These are phyloP conservation scores for Druon quercuslanigerum DNA, from an alignment of 1,140 invertebrate species.

Conservation along the genomic window DNA sequence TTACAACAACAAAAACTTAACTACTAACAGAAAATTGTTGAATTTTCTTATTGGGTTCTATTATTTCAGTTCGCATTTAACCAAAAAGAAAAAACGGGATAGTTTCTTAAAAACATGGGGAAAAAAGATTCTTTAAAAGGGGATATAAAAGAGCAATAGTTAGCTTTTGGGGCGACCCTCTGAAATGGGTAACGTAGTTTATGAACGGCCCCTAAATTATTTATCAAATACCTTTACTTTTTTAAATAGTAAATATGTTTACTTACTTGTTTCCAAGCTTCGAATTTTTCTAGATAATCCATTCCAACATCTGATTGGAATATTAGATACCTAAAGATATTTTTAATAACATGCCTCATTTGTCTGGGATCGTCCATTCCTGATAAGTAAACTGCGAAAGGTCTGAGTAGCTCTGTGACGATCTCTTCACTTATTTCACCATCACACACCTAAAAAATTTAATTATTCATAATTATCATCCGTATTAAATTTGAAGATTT, in stretches of 20 bases:
- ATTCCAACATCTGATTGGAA: constrained; percentile 84
- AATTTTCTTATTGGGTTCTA: no score
- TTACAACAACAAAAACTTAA: no score
- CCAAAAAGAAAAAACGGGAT: no score
- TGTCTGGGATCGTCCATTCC: constrained; percentile 76
- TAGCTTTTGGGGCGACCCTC: no score
- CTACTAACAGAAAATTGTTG: no score
- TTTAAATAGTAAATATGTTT: constrained; percentile 11
- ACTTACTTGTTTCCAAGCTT: constrained; percentile 80
- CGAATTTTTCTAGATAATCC: constrained; percentile 81
- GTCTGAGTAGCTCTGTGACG: constrained; percentile 79
- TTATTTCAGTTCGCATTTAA: no score
- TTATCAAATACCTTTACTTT: constrained; percentile 32
- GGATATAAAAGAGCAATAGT: no score
- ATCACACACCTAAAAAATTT: constrained; percentile 75
- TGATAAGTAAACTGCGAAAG: constrained; percentile 80
- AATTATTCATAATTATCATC: neutral
- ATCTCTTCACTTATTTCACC: constrained; percentile 78
- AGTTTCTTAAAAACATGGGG: no score
- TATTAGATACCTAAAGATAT: constrained; percentile 84
- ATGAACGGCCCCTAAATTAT: constrained; percentile 26
- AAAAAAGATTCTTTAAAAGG: no score
- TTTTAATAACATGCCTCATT: constrained; percentile 76
- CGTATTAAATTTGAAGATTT: constrained; percentile 44
- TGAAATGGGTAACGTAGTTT: no score